Evolutionary conservation across 2,797 vertebrate genomes (phyloP), one percentile per base, ranked within the genome.

Genomic region (Enteromius anoplus): DNA sequence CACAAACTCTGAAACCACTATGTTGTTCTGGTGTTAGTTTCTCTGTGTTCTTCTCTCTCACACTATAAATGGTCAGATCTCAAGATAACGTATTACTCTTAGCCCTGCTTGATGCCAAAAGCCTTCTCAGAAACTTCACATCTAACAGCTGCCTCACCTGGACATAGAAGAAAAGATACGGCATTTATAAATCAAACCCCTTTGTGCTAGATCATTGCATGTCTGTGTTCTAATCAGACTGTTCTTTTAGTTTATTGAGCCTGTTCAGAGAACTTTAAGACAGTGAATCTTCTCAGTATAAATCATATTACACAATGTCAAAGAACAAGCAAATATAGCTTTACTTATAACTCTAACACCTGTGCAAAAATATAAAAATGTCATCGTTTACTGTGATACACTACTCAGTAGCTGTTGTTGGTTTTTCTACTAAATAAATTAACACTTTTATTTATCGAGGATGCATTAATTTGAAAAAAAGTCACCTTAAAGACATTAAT

Each of bases 61-160:
- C n/a, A 7, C 71, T 55, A 82, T 75, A 82, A 53, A 82, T 75
- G 47, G 60, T 75, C 45, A 75, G 34, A 75, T 81, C 37, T 49
- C 37, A 4, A 37, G n/a, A 66, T 75, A 75, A 75, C 42, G 17
- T 23, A 42, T 62, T 64, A 81, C 32, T 66, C 23, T 42, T 68
- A 68, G 17, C 8, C 37, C 7, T n/a, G 15, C 17, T 42, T 75
- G 47, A 55, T 76, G 62, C 62, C 72, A 82, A 66, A 17, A 68
- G 62, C 6, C 23, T 42, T 21, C 34, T 55, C 6, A 82, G 49
- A 29, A 29, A 3, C 23, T 32, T 40, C 40, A 66, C 3, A 45
- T 82, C 47, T 53, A 15, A 34, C 21, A 75, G 40, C 32, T 47
- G 58, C 47, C 66, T 66, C 11, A 82, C 49, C 23, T 82, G 47